phyloP scores from a whole-genome alignment of 2,113 vertebrate species.

The Alethe castanea region DNA sequence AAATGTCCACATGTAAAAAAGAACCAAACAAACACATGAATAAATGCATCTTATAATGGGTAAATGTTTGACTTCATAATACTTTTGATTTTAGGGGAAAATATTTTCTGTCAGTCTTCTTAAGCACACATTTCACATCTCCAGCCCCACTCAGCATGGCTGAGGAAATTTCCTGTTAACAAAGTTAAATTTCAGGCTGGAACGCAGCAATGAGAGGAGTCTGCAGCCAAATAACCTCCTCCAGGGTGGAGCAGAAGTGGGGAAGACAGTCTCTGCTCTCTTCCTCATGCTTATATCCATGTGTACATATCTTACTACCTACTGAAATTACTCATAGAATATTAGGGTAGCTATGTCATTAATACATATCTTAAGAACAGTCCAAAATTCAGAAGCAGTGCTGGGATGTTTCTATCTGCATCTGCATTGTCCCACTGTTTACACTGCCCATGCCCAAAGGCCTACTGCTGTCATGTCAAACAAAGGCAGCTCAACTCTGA shows the following conservation, averaged over 20 bases:
- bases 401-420: not conserved
- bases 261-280: not conserved
- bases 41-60: not conserved
- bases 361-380: not conserved
- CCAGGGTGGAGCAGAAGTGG: rapidly evolving
- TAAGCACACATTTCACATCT: not conserved
- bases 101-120: not conserved
- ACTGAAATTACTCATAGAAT: not conserved
- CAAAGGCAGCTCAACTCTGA: not conserved
- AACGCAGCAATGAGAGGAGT: not conserved
- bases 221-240: not conserved
- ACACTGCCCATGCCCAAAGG: not conserved
- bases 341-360: not conserved
- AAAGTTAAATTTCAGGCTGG: not conserved
- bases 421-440: not conserved
- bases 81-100: not conserved
- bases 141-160: not conserved
- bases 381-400: not conserved
- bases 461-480: not conserved
- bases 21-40: not conserved
- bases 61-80: not conserved
- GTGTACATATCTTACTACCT: not conserved
- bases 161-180: not conserved
- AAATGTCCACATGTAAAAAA: not conserved
- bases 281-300: rapidly evolving